Evolutionary conservation across 1,140 invertebrate species (phyloP), one percentile per base, ranked within the genome.

Genomic region (Mylabris phalerata): DNA sequence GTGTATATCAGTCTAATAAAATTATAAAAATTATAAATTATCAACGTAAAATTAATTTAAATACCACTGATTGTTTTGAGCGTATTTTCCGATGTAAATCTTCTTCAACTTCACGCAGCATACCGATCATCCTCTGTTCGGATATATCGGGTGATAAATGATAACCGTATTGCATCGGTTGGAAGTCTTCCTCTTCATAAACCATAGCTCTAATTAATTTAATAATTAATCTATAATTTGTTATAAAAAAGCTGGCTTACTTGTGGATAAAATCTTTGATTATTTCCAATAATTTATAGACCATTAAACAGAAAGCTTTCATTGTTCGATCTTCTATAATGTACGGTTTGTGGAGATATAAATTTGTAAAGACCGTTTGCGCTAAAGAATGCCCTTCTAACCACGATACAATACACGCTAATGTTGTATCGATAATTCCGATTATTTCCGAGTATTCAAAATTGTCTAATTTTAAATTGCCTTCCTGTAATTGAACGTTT

Each of bases 361-460:
- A 80, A 76, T 98, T 98, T 7, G 93, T 98, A 70, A 98, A 98
- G 9, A 98, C 88, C 13, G 96, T 98, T 79, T 98, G 95, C 27
- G 93, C 95, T 61, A 98, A 80, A 9, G 94, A 98, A 72, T 96
- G 92, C 0, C 94, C 93, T 76, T 96, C 92, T 10, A 97, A 74
- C 93, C 93, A 97, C 0, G 92, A 93, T 1, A 96, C 93, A 64
- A 98, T 81, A 73, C 93, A 95, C 9, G 92, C 84, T 65, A 94
- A 84, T 19, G 94, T 92, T 5, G 89, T 88, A 81, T 98, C 96
- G 67, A 97, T 94, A 47, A 98, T 91, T 41, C 91, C 93, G 59
- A 90, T 89, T 32, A 90, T 75, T 75, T 92, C 89, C 46, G 78
- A 71, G 10, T 82, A 76, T 44, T 82, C 81, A 47, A 93, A 75